Evolutionary conservation across 2,113 vertebrate genomes (phyloP), one percentile per base, ranked within the genome.

Genomic region (Ptilorrhoa leucosticta): DNA sequence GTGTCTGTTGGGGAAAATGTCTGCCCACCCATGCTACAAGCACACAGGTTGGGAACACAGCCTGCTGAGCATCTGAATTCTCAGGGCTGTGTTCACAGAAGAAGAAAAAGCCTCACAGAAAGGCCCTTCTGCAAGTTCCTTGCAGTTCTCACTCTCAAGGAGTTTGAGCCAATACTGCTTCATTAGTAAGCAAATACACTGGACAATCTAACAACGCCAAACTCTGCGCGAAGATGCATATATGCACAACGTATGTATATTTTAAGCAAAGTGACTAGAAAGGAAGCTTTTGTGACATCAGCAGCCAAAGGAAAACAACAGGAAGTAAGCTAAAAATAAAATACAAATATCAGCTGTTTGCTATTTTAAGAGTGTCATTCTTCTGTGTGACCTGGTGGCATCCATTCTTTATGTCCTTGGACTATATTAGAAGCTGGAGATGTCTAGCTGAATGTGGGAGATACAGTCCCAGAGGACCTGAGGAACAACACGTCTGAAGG

Each of bases 261-360:
- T 92, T 92, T 94, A 87, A 83, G 66, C 21, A 75, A 63, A 94
- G 14, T 2, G 8, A 71, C 37, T 17, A 40, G 44, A 91, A 87
- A 66, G 84, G 91, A 96, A 96, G 58, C 48, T 93, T 81, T 85
- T 91, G 77, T 91, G 84, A 80, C 50, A 5, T 50, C 82, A 83
- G 78, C 33, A 70, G 72, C 61, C 4, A 2, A 37, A 50, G 40
- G 27, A 82, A 83, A 96, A 85, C 57, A 95, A 82, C 89, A 91
- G 89, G 93, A 96, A 93, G 88, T 35, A 69, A 69, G 48, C 63
- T 85, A 95, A 94, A 96, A 96, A 93, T 93, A 91, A 87, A 93
- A 65, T 11, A 72, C 7, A 78, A 94, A n/a, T 87, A 89, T 53
- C 77, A 90, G 47, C 56, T 79, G 54, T 42, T 93, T 54, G 23